Conservation (phyloP, 2,113 vertebrate species). For the Tenrec ecaudatus region DNA sequence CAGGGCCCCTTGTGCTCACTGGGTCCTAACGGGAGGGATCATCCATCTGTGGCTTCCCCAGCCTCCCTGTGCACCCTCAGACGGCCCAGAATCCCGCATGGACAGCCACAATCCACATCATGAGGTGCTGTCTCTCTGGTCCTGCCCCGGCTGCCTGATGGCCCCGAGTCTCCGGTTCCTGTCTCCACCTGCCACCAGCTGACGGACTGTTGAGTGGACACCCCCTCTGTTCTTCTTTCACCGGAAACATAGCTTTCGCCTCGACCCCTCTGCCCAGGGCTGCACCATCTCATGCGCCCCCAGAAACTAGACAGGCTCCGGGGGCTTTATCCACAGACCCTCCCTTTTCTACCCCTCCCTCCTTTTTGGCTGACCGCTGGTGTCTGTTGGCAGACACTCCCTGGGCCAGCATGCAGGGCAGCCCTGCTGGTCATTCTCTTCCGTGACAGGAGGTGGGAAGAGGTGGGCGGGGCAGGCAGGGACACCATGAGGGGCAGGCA, state of each 20-base stretch:
- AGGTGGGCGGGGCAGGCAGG: not conserved
- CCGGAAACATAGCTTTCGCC: not conserved
- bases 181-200: not conserved
- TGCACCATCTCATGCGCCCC: not conserved
- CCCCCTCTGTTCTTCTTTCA: not conserved
- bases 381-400: not conserved
- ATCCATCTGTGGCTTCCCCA: not conserved
- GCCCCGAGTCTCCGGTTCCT: not conserved
- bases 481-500: not conserved
- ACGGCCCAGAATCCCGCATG: not conserved
- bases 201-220: not conserved
- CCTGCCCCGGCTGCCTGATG: not conserved
- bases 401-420: not conserved
- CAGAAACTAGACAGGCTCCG: not conserved
- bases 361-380: not conserved
- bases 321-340: not conserved
- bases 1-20: not conserved
- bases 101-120: not conserved
- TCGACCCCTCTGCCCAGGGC: not conserved
- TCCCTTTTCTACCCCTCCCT: not conserved
- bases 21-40: not conserved
- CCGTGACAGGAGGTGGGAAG: not conserved
- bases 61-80: not conserved
- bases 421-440: not conserved
- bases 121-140: not conserved